Conservation (phyloP, 2,113 vertebrate species). For the Machaerirhynchus nigripectus region DNA sequence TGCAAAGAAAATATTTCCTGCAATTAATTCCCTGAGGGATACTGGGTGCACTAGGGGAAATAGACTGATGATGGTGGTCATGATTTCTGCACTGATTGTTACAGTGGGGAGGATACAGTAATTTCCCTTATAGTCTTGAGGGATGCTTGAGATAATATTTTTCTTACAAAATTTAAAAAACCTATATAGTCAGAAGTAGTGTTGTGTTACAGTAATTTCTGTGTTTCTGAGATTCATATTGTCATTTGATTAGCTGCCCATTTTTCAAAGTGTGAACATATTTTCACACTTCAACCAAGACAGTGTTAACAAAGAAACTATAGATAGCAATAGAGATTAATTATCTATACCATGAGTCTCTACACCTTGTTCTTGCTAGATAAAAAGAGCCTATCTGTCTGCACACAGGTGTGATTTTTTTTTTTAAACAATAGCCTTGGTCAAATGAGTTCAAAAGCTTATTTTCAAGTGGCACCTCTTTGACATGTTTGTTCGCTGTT, state of each 20-base stretch:
- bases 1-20: neutral
- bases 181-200: slow-evolving; percentile 46
- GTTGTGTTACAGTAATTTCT: slow-evolving; percentile 69
- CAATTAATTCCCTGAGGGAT: neutral
- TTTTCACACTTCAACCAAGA: slow-evolving; percentile 80
- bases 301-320: slow-evolving; percentile 83
- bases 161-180: neutral
- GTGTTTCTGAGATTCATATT: slow-evolving; percentile 75
- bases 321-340: slow-evolving; percentile 84
- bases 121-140: slow-evolving; percentile 16
- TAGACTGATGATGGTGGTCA: neutral
- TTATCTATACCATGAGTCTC: slow-evolving; percentile 77
- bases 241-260: slow-evolving; percentile 79
- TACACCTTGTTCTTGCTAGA: slow-evolving; percentile 74
- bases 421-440: slow-evolving; percentile 36
- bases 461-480: slow-evolving; percentile 53
- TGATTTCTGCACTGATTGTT: neutral
- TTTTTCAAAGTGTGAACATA: slow-evolving; percentile 80
- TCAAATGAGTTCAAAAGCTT: slow-evolving; percentile 70
- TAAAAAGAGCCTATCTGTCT: slow-evolving; percentile 69
- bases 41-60: neutral
- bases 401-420: slow-evolving; percentile 72
- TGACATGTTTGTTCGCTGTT: slow-evolving; percentile 36
- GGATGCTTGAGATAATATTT: slow-evolving; percentile 8
- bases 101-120: neutral